phyloP scores from a whole-genome alignment of 2,797 vertebrate genomes.

The Hoplostethus mediterraneus region DNA sequence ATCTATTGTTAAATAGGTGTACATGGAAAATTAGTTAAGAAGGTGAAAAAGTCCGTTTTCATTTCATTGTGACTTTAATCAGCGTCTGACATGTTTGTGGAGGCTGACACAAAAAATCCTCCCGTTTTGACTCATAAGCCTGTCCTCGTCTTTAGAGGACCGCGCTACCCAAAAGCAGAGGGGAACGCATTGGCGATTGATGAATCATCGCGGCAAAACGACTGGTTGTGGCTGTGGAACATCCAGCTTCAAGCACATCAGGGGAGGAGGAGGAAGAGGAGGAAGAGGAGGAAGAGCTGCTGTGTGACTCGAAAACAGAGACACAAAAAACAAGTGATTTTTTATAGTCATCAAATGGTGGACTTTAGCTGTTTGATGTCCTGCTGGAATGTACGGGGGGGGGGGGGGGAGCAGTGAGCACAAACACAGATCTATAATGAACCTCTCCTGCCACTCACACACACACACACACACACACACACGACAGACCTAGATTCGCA shows the following conservation, averaged over 20 bases:
- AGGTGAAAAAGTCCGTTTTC: too few species aligned
- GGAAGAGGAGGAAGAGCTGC: slow-evolving; percentile 30
- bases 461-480: slow-evolving; percentile 10
- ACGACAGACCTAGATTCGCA: neutral
- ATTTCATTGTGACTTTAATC: neutral
- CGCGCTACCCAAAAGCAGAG: slow-evolving; percentile 21
- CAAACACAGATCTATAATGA: slow-evolving; percentile 41
- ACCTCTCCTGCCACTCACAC: slow-evolving; percentile 14
- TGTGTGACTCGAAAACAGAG: slow-evolving; percentile 25
- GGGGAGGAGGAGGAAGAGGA: slow-evolving; percentile 38
- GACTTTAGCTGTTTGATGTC: slow-evolving; percentile 57
- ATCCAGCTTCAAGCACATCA: slow-evolving; percentile 47
- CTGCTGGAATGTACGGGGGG: slow-evolving; percentile 46
- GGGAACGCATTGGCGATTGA: slow-evolving; percentile 12
- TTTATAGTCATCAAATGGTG: slow-evolving; percentile 54
- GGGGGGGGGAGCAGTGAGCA: neutral
- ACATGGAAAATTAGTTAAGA: too few species aligned
- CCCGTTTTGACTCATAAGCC: slow-evolving; percentile 31
- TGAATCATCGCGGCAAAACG: slow-evolving; percentile 48
- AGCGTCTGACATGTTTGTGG: slow-evolving; percentile 12
- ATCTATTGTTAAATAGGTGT: too few species aligned
- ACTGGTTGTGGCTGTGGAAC: slow-evolving; percentile 41
- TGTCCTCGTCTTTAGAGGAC: slow-evolving; percentile 14
- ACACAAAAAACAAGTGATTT: slow-evolving; percentile 48
- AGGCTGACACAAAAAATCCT: slow-evolving; percentile 15